These are phyloP conservation scores for Crotalus horridus DNA, from an alignment of 2,113 vertebrate species.

Conservation along the genomic window DNA sequence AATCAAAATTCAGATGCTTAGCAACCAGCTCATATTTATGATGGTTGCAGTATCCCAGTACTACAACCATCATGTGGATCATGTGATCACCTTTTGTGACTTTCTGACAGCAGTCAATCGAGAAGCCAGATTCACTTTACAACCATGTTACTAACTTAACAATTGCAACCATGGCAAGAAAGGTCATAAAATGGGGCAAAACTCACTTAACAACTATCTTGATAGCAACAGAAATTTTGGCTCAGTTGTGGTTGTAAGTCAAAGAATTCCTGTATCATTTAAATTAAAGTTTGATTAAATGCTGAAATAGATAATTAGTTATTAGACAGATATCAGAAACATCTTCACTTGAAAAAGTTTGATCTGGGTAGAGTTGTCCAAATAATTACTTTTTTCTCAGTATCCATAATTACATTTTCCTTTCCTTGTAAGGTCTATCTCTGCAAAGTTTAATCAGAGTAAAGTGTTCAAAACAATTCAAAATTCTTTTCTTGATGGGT, in stretches of 20 bases:
- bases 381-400: not conserved
- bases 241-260: not conserved
- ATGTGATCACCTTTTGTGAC: not conserved
- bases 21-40: not conserved
- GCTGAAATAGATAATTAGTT: not conserved
- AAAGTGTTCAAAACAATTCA: not conserved
- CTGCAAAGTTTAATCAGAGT: not conserved
- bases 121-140: not conserved
- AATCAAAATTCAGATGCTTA: not conserved
- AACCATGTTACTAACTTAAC: not conserved
- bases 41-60: not conserved
- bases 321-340: not conserved
- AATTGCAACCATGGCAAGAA: not conserved
- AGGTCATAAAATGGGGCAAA: not conserved
- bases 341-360: not conserved
- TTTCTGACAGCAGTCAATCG: not conserved
- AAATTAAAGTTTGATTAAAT: not conserved
- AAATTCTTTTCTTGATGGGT: not conserved
- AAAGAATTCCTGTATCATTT: not conserved
- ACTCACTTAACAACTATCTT: not conserved
- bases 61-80: not conserved
- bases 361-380: not conserved
- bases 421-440: not conserved
- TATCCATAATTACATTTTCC: not conserved
- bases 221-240: not conserved